Percentiles rank a stretch among this genome's conserved stretches.
phyloP scores from a whole-genome alignment of 2,888 invertebrate species.

The Pyrrhosoma nymphula region DNA sequence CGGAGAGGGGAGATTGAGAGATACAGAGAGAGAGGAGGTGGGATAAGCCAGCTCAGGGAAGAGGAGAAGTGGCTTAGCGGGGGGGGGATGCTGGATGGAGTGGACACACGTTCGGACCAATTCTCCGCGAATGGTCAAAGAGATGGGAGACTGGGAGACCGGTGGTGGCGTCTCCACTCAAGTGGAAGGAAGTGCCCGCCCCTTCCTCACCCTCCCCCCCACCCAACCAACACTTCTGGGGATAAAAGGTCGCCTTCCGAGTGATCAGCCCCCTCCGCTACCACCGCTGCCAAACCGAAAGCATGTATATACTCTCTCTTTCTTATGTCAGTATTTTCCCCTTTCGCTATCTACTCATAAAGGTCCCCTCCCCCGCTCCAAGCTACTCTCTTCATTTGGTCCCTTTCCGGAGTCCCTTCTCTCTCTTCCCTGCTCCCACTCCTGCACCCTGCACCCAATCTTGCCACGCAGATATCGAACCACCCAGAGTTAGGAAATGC shows the following conservation, averaged over 20 bases:
- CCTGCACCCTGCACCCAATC: neutral
- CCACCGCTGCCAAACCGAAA: neutral
- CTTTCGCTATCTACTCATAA: neutral
- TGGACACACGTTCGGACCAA: neutral
- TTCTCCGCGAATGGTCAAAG: neutral
- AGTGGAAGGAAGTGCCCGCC: constrained; percentile 36
- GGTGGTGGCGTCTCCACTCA: constrained; percentile 23
- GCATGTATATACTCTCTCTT: neutral
- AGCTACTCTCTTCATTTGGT: neutral
- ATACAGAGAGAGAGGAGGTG: neutral
- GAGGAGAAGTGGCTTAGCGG: neutral
- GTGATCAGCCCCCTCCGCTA: neutral
- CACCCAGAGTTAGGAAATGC: neutral
- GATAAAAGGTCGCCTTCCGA: neutral
- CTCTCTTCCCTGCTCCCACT: neutral
- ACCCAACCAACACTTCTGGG: neutral
- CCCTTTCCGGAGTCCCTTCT: neutral
- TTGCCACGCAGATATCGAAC: too few species aligned
- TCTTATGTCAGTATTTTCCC: neutral
- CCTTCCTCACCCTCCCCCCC: neutral
- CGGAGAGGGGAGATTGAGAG: neutral
- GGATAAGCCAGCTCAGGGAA: neutral
- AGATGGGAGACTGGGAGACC: neutral
- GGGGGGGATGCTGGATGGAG: too few species aligned
- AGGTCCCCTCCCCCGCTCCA: neutral